Conservation (phyloP, 1,140 invertebrate species). For the Mercenaria mercenaria region DNA sequence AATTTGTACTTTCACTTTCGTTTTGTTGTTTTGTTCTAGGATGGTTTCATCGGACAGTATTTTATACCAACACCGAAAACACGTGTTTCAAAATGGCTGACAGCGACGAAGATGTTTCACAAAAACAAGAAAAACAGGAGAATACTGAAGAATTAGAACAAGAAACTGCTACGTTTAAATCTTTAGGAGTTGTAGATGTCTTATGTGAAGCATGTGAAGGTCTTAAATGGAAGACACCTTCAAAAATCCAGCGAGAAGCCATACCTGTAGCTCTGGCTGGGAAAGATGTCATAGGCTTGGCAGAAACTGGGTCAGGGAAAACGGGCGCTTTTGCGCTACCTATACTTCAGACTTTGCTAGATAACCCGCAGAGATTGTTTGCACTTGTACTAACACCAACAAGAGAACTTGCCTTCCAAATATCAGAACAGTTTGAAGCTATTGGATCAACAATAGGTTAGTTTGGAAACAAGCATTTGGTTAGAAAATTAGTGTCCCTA, state of each 20-base stretch:
- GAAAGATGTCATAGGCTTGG: constrained; percentile 97
- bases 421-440: constrained; percentile 97
- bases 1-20: background rate
- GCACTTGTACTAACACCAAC: constrained; percentile 98
- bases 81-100: constrained; percentile 25
- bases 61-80: background rate
- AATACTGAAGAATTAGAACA: background rate
- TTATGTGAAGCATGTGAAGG: constrained; percentile 96
- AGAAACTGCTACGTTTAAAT: constrained; percentile 70
- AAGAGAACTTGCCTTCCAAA: constrained; percentile 98
- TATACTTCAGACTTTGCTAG: constrained; percentile 95
- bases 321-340: constrained; percentile 99
- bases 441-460: constrained; percentile 90
- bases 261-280: constrained; percentile 96
- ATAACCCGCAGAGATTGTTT: constrained; percentile 97
- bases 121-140: background rate
- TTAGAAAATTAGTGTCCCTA: no score
- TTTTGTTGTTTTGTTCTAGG: background rate
- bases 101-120: background rate
- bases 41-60: background rate
- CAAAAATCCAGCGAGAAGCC: constrained; percentile 97
- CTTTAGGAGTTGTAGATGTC: constrained; percentile 93
- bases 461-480: no score
- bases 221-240: constrained; percentile 97
- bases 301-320: constrained; percentile 99